Evolutionary conservation across 2,888 invertebrate genomes (phyloP), one percentile per base, ranked within the genome.

Genomic region (Drosophila neutralis): DNA sequence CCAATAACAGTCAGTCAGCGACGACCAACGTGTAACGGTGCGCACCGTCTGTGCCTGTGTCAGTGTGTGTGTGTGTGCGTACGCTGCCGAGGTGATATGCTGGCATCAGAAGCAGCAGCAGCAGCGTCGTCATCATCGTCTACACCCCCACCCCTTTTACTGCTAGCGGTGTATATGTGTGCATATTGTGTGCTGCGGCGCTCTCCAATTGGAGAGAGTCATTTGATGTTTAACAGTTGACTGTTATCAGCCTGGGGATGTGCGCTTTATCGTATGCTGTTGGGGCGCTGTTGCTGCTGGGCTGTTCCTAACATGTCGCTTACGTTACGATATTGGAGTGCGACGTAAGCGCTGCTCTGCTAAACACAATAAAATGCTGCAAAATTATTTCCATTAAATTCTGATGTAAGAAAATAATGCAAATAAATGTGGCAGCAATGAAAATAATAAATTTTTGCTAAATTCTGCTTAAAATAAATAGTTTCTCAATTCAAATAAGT

Each of bases 161-260:
- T n/a, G 7, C 13, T 21, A 31, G 0, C 31, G 7, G 2, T 15
- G 21, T 33, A 21, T 13, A 31, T 33, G 51, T 21, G 40, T 31
- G 24, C 24, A 66, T 53, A 61, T 49, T 69, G 72, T 45, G 73
- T 79, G 67, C 60, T 62, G 66, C 33, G 52, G 24, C 69, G 71
- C 84, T 83, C 87, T 83, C 83, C 79, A 84, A 84, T 85, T 84
- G 82, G 83, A 85, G 79, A 87, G 86, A 75, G 80, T 35, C 38
- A 56, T 13, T 59, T 29, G n/a, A 35, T 21, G 13, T 35, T 56
- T 67, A 70, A 56, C 36, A 64, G 73, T 65, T 53, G 27, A 27
- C 69, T 77, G 76, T 80, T 83, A 80, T n/a, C 4, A n/a, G 60
- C 36, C 61, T 64, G 68, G 60, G 60, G 72, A 56, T 33, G 33